phyloP scores from a whole-genome alignment of 1,140 invertebrate species.

The Agraylea sexmaculata region DNA sequence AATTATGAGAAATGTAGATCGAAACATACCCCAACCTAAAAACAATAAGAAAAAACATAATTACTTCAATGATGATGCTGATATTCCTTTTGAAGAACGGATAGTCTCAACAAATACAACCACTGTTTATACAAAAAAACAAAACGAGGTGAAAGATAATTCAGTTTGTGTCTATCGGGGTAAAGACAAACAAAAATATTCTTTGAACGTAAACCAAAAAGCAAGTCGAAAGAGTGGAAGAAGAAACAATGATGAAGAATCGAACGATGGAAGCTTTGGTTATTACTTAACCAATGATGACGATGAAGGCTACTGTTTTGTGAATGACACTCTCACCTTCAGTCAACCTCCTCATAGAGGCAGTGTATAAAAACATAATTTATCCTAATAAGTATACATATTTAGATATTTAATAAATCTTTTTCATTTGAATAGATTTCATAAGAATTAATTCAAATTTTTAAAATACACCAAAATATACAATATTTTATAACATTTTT shows the following conservation, averaged over 20 bases:
- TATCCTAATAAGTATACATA: too few relatives aligned
- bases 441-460: too few relatives aligned
- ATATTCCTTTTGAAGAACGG: conserved; percentile 36
- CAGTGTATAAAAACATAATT: too few relatives aligned
- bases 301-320: conserved; percentile 31
- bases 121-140: conserved; percentile 32
- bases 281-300: conserved; percentile 36
- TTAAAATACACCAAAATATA: too few relatives aligned
- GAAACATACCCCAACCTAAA: conserved; percentile 26
- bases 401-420: too few relatives aligned
- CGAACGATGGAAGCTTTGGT: conserved; percentile 37
- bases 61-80: conserved; percentile 39
- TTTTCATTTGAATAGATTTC: too few relatives aligned
- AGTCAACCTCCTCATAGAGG: conserved; percentile 33
- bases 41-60: conserved; percentile 26
- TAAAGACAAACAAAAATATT: conserved; percentile 14
- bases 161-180: conserved; percentile 16
- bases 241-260: conserved; percentile 34
- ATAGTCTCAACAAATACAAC: conserved; percentile 38
- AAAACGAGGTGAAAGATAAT: conserved; percentile 12
- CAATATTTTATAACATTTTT: too few relatives aligned
- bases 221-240: conserved; percentile 15
- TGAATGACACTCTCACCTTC: conserved; percentile 36
- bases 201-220: conserved; percentile 13
- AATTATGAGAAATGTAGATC: conserved; percentile 36